Evolutionary conservation across 2,797 vertebrate genomes (phyloP).

Genomic region (Liasis olivaceus): DNA sequence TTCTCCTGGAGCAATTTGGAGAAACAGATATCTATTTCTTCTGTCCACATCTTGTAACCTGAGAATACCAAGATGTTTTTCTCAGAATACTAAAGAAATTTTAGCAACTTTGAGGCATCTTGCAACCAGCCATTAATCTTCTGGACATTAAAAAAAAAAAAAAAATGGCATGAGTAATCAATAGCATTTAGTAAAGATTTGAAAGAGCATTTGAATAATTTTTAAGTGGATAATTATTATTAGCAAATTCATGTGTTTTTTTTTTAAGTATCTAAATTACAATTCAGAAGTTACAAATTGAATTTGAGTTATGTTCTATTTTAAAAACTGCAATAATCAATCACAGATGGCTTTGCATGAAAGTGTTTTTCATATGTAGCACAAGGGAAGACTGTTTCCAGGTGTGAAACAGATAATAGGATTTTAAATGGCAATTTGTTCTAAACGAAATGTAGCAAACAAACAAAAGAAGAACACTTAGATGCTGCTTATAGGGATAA

Average conservation of each 20-base stretch:
- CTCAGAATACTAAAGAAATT: background rate
- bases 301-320: background rate
- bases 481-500: slow-evolving; percentile 7
- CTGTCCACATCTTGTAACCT: background rate
- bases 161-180: background rate
- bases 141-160: background rate
- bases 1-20: no score
- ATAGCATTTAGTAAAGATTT: background rate
- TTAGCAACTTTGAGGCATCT: background rate
- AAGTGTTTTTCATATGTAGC: background rate
- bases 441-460: slow-evolving; percentile 23
- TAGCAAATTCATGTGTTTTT: background rate
- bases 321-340: slow-evolving; percentile 18
- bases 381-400: slow-evolving; percentile 31
- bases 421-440: slow-evolving; percentile 38
- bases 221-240: background rate
- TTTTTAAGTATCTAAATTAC: background rate
- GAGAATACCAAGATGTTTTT: no score
- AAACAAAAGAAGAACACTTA: background rate
- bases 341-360: slow-evolving; percentile 12
- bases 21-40: no score
- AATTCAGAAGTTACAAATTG: background rate
- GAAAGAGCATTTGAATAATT: background rate
- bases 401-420: slow-evolving; percentile 35
- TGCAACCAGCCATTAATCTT: background rate